Conservation (phyloP, 2,888 invertebrate species). For the Pecten maximus region DNA sequence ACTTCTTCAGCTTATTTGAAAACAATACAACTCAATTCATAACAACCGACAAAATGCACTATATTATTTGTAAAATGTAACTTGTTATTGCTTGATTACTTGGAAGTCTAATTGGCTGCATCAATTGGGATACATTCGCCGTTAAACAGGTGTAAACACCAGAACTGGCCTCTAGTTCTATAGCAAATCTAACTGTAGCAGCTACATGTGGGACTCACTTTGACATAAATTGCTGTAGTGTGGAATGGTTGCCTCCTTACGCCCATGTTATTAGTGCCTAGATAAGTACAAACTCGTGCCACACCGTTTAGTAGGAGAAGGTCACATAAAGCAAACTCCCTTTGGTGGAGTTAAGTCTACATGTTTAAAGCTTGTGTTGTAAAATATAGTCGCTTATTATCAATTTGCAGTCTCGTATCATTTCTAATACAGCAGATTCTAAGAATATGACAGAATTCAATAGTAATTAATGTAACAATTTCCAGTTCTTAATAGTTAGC, state of each 20-base stretch:
- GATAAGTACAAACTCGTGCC: conserved; percentile 19
- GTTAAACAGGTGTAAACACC: background rate
- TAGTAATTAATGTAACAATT: too few relatives aligned
- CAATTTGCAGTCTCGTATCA: background rate
- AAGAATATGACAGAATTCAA: conserved; percentile 13
- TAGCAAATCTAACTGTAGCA: background rate
- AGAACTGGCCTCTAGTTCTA: background rate
- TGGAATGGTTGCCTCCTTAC: background rate
- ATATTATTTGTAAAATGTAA: background rate
- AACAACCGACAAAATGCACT: background rate
- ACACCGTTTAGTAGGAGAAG: background rate
- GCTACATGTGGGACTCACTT: background rate
- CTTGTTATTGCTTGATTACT: background rate
- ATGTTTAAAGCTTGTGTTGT: background rate
- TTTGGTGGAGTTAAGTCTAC: background rate
- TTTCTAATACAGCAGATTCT: background rate
- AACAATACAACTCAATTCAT: background rate
- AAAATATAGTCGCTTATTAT: background rate
- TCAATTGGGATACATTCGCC: background rate
- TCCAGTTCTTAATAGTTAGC: too few relatives aligned
- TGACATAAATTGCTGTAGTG: background rate
- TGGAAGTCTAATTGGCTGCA: background rate
- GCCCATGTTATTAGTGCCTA: conserved; percentile 21
- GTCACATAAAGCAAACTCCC: background rate
- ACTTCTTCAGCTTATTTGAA: background rate